Conservation (phyloP, 1,140 invertebrate genomes). For the Heliconius hermathena region DNA sequence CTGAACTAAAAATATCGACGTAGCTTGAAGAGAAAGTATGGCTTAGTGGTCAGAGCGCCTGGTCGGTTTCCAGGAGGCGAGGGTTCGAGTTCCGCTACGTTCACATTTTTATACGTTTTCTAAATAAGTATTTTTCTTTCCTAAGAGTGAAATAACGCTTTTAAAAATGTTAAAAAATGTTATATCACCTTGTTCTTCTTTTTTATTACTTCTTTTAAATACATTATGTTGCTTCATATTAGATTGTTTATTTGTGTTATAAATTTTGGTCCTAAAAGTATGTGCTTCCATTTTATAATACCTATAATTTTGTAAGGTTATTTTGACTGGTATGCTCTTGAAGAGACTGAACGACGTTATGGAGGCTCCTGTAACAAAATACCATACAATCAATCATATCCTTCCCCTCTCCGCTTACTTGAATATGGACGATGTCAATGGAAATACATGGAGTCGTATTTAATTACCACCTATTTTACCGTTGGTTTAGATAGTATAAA, state of each 20-base stretch:
- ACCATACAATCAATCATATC: slow-evolving; percentile 75
- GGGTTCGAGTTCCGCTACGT: too few species aligned
- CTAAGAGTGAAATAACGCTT: too few species aligned
- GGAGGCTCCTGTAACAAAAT: slow-evolving; percentile 65
- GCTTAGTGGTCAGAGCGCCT: too few species aligned
- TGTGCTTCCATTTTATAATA: slow-evolving; percentile 31
- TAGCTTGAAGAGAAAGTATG: too few species aligned
- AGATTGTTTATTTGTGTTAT: slow-evolving; percentile 41
- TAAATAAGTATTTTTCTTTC: too few species aligned
- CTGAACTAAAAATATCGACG: too few species aligned
- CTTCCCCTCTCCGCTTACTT: slow-evolving; percentile 65
- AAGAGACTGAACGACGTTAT: slow-evolving; percentile 41
- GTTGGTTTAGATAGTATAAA: not conserved
- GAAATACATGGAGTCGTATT: slow-evolving; percentile 52
- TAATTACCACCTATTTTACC: not conserved
- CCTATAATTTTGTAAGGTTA: not conserved
- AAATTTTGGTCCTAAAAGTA: not conserved
- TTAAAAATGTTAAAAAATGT: not conserved
- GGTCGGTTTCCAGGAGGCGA: too few species aligned
- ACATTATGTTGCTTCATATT: slow-evolving; percentile 43
- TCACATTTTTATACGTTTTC: too few species aligned
- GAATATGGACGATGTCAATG: slow-evolving; percentile 65
- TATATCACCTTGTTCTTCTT: slow-evolving; percentile 24
- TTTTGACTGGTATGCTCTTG: slow-evolving; percentile 31
- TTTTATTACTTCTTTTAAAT: slow-evolving; percentile 50